phyloP scores from a whole-genome alignment of 2,113 vertebrate genomes.

The Synodontis membranacea region DNA sequence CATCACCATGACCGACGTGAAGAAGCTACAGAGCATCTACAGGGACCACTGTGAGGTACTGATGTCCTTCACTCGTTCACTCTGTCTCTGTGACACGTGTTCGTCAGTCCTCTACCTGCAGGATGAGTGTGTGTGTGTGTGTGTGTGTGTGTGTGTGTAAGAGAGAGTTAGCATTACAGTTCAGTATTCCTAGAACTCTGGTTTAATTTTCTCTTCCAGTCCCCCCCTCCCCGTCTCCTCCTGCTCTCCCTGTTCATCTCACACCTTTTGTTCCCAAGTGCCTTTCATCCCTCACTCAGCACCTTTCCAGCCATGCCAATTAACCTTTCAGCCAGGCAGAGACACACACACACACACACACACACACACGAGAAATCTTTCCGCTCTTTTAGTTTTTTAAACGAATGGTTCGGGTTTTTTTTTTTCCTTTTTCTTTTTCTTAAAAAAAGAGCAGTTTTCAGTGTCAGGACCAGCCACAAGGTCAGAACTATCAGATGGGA shows the following conservation, averaged over 20 bases:
- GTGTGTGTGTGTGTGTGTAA: background rate
- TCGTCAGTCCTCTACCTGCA: background rate
- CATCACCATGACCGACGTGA: slow-evolving; percentile 81
- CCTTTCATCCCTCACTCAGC: slow-evolving; percentile 69
- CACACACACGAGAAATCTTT: background rate
- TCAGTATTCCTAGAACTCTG: slow-evolving; percentile 47
- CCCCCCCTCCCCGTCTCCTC: too few species aligned
- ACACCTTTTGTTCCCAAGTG: slow-evolving; percentile 69
- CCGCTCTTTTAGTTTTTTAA: background rate
- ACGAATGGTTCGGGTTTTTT: background rate
- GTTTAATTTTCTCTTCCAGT: slow-evolving; percentile 2
- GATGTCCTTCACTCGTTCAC: background rate
- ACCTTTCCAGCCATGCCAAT: slow-evolving; percentile 76
- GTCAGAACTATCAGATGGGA: background rate
- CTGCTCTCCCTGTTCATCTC: slow-evolving; percentile 64
- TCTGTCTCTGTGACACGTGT: too few species aligned
- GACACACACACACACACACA: slow-evolving; percentile 48
- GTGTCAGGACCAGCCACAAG: background rate
- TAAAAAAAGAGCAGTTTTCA: background rate
- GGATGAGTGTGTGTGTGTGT: background rate
- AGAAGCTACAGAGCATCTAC: slow-evolving; percentile 88
- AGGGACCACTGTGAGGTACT: slow-evolving; percentile 93
- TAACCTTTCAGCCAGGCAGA: slow-evolving; percentile 73
- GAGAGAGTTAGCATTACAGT: background rate
- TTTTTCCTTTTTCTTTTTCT: background rate